Percentiles rank a stretch among this genome's conserved stretches.
phyloP scores from a whole-genome alignment of 2,888 invertebrate genomes.

The Acronicta alni region DNA sequence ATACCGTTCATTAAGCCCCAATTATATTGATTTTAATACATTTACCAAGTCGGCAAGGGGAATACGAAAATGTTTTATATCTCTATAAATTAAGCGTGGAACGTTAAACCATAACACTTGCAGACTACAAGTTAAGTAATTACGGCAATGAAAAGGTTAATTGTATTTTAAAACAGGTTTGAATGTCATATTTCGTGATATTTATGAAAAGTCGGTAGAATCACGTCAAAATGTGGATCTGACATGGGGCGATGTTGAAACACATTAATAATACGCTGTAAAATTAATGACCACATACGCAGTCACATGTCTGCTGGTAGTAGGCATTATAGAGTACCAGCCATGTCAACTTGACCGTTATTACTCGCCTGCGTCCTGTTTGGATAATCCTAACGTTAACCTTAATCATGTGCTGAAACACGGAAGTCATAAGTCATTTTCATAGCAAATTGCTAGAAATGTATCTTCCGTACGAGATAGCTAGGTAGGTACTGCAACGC shows the following conservation, averaged over 20 bases:
- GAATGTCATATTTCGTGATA: conserved; percentile 50
- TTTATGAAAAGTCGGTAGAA: conserved; percentile 54
- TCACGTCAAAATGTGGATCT: conserved; percentile 37
- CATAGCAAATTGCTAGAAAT: conserved; percentile 47
- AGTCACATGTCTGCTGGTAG: conserved; percentile 42
- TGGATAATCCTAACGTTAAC: conserved; percentile 46
- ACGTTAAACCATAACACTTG: conserved; percentile 40
- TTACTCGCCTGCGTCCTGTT: conserved; percentile 49
- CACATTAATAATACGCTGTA: conserved; percentile 44
- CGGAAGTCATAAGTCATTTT: conserved; percentile 53
- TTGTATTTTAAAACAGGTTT: conserved; percentile 58
- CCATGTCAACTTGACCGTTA: conserved; percentile 43
- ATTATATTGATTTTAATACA: conserved; percentile 59
- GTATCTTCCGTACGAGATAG: conserved; percentile 31
- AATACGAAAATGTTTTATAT: conserved; percentile 35
- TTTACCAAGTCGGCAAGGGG: conserved; percentile 40
- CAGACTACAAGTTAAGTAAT: conserved; percentile 50
- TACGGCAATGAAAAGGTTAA: conserved; percentile 61
- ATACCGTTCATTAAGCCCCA: conserved; percentile 60
- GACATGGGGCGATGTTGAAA: conserved; percentile 46
- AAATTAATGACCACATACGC: conserved; percentile 50
- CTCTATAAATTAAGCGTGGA: conserved; percentile 30
- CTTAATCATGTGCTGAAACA: conserved; percentile 49
- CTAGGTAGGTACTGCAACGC: conserved; percentile 10
- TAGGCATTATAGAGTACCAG: conserved; percentile 32